Percentiles rank a stretch among this genome's conserved stretches.
Conservation (phyloP, 2,888 invertebrate species). For the Orthosia cruda region DNA sequence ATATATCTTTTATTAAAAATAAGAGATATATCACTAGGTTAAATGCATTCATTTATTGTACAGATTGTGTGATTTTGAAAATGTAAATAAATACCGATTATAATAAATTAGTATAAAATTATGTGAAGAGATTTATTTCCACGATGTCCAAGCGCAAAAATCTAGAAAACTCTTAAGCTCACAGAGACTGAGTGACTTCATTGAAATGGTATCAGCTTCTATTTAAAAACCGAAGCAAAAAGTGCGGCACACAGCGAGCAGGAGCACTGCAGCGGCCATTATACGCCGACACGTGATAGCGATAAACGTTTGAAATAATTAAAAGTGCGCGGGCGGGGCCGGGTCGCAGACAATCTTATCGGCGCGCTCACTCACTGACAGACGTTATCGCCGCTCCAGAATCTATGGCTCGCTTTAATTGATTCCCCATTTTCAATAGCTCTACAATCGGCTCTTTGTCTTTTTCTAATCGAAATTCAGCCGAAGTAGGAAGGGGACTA, state of each 20-base stretch:
- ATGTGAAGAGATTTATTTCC: constrained; percentile 53
- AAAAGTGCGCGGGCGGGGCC: constrained; percentile 71
- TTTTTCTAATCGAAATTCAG: constrained; percentile 88
- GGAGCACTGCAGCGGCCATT: constrained; percentile 49
- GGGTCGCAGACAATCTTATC: constrained; percentile 78
- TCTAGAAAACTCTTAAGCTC: neutral
- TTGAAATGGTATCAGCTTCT: constrained; percentile 13
- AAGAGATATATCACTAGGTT: constrained; percentile 84
- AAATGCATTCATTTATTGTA: constrained; percentile 84
- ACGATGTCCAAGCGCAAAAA: neutral
- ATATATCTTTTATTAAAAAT: constrained; percentile 88
- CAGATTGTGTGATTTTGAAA: constrained; percentile 87
- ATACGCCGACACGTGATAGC: constrained; percentile 59
- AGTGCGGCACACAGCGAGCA: neutral
- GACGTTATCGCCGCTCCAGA: constrained; percentile 83
- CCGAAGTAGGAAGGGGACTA: constrained; percentile 76
- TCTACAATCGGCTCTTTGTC: constrained; percentile 87
- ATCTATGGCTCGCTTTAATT: constrained; percentile 91
- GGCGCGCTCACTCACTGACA: constrained; percentile 79
- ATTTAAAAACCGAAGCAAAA: constrained; percentile 30
- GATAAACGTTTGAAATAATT: constrained; percentile 81
- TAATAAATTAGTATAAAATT: constrained; percentile 89
- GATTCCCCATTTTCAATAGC: constrained; percentile 85
- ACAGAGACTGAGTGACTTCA: neutral
- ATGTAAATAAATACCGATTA: constrained; percentile 86